phyloP scores from a whole-genome alignment of 35 echinoderm and acorn worm species.

The Heliocidaris tuberculata region DNA sequence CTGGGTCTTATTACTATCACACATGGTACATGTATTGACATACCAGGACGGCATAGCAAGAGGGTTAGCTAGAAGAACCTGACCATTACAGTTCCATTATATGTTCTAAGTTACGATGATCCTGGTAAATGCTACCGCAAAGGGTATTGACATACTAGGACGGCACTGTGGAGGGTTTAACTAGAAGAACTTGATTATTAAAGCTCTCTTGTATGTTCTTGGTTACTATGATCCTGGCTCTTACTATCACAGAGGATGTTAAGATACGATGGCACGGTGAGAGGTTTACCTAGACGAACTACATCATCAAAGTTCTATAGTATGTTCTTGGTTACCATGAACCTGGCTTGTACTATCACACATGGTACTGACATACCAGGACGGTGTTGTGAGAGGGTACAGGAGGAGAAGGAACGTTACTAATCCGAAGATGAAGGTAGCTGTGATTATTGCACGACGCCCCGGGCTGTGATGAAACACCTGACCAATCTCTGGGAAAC shows the following conservation, averaged over 20 bases:
- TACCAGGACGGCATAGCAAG: no score
- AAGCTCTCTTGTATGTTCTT: no score
- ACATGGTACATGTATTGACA: not conserved
- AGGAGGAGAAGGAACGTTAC: conserved; percentile 74
- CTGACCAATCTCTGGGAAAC: conserved; percentile 85
- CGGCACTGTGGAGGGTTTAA: not conserved
- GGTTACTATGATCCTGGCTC: no score
- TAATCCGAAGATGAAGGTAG: conserved; percentile 64
- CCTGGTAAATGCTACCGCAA: no score
- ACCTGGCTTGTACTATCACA: not conserved
- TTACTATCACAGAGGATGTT: no score
- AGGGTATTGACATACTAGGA: not conserved
- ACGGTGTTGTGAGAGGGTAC: conserved; percentile 70
- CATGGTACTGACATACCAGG: conserved; percentile 54
- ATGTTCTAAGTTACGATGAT: no score
- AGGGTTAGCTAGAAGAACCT: no score
- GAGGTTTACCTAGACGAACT: no score
- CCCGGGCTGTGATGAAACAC: conserved; percentile 59
- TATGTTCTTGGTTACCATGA: not conserved
- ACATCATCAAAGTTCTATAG: not conserved
- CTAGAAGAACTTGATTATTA: no score
- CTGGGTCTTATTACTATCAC: not conserved
- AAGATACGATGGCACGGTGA: no score
- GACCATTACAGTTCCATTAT: no score
- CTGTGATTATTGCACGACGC: conserved; percentile 68